Conservation (phyloP, 2,888 invertebrate species). For the Nyleta sp. region DNA sequence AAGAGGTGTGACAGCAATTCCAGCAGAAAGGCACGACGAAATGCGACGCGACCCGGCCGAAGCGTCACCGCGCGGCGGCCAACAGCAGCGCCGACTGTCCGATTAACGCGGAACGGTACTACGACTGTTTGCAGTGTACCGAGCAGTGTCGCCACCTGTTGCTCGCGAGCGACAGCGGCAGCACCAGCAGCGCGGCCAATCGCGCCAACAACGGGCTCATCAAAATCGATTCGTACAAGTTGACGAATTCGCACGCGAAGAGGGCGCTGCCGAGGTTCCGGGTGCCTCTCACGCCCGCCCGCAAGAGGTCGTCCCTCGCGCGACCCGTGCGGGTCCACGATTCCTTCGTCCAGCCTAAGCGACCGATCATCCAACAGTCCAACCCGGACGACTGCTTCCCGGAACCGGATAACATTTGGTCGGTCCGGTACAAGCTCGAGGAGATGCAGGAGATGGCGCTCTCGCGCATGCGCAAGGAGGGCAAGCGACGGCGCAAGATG, state of each 20-base stretch:
- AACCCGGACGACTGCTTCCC: constrained; percentile 6
- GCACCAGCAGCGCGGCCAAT: constrained; percentile 53
- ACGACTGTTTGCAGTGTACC: constrained; percentile 80
- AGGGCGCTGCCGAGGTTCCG: constrained; percentile 15
- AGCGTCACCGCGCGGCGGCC: constrained; percentile 43
- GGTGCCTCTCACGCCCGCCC: constrained; percentile 71
- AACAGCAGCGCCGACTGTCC: constrained; percentile 67
- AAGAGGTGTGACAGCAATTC: constrained; percentile 93
- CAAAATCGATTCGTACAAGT: constrained; percentile 28
- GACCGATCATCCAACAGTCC: constrained; percentile 53
- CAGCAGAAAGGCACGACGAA: constrained; percentile 27
- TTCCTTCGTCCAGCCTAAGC: constrained; percentile 72
- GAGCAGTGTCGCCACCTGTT: constrained; percentile 78
- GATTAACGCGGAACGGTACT: constrained; percentile 75
- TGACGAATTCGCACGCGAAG: constrained; percentile 23
- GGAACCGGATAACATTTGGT: constrained; percentile 56
- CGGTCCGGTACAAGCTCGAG: constrained; percentile 73
- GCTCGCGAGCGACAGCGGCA: constrained; percentile 60
- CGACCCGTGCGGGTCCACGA: constrained; percentile 79
- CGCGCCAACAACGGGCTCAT: constrained; percentile 41
- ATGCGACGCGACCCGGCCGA: constrained; percentile 24
- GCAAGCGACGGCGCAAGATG: constrained; percentile 71
- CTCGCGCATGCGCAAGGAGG: constrained; percentile 73
- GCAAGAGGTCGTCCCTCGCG: constrained; percentile 77
- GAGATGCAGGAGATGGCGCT: constrained; percentile 78